A percentile compares a stretch with the other conserved stretches of the same genome.
These are phyloP conservation scores for Macroteleia sp. DNA, from an alignment of 2,888 invertebrate species.

Conservation along the genomic window DNA sequence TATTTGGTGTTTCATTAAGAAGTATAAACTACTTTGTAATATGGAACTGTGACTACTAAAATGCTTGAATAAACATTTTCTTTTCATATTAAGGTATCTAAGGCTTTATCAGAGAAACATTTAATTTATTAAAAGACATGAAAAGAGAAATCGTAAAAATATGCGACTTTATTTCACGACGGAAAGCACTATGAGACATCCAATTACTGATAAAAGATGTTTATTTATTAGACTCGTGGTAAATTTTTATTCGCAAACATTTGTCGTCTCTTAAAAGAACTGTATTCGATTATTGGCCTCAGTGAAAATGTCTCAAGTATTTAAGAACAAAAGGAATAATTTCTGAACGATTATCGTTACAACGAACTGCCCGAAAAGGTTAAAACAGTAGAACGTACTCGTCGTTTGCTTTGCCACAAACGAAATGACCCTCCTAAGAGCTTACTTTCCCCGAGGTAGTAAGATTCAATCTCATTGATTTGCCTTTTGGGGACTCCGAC, in stretches of 20 bases:
- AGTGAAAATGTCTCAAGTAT: slow-evolving; percentile 4
- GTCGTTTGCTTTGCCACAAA: slow-evolving; percentile 31
- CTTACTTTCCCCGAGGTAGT: slow-evolving; percentile 29
- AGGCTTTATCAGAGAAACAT: background rate
- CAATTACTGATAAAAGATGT: slow-evolving; percentile 4
- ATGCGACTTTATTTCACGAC: background rate
- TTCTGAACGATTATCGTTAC: slow-evolving; percentile 30
- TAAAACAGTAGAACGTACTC: slow-evolving; percentile 21
- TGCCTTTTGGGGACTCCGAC: slow-evolving; percentile 18
- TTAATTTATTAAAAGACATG: background rate
- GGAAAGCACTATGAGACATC: background rate
- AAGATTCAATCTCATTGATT: slow-evolving; percentile 52
- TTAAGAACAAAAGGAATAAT: slow-evolving; percentile 27
- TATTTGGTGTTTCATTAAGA: no score
- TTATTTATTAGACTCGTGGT: background rate
- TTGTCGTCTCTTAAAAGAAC: slow-evolving; percentile 2
- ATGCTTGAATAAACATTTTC: background rate
- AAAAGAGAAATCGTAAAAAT: background rate
- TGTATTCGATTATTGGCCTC: slow-evolving; percentile 2
- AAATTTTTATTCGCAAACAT: background rate
- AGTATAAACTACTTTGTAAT: no score
- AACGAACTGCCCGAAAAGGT: slow-evolving; percentile 9
- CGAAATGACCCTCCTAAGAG: slow-evolving; percentile 37
- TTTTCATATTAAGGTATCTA: background rate
- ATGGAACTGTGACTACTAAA: no score